These are phyloP conservation scores for Stichodactyla mertensii DNA, from an alignment of 64 coral and sea anemone genomes.

Conservation along the genomic window DNA sequence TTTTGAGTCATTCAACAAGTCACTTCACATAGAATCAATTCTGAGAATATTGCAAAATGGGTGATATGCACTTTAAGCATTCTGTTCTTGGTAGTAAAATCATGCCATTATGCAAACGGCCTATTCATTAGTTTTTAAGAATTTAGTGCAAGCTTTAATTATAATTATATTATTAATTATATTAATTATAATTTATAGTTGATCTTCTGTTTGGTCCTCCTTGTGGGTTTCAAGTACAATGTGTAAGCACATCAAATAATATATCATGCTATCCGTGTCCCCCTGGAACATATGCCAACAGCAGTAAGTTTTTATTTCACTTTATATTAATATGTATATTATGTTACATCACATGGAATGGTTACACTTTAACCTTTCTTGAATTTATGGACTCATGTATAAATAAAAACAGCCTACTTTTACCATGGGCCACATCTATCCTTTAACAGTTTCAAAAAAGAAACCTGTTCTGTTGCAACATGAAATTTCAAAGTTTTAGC, in stretches of 20 bases:
- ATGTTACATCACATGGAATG: no score
- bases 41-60: no score
- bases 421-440: no score
- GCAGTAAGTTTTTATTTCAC: conserved; percentile 43
- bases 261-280: conserved; percentile 51
- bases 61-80: no score
- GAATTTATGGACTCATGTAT: not conserved
- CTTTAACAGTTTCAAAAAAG: no score
- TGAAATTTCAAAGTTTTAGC: no score
- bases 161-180: not conserved
- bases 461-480: no score
- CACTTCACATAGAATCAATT: no score
- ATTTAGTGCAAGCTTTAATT: not conserved
- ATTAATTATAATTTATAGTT: conserved; percentile 32
- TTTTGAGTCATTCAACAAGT: no score
- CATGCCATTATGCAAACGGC: no score
- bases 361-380: not conserved
- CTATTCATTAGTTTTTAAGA: not conserved
- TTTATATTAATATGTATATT: not conserved
- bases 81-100: no score
- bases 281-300: conserved; percentile 49
- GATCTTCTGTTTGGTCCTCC: conserved; percentile 32
- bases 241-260: not conserved
- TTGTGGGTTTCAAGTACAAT: conserved; percentile 24
- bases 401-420: no score